Conservation (phyloP, 2,797 vertebrate species). For the Lepilemur septentrionalis region DNA sequence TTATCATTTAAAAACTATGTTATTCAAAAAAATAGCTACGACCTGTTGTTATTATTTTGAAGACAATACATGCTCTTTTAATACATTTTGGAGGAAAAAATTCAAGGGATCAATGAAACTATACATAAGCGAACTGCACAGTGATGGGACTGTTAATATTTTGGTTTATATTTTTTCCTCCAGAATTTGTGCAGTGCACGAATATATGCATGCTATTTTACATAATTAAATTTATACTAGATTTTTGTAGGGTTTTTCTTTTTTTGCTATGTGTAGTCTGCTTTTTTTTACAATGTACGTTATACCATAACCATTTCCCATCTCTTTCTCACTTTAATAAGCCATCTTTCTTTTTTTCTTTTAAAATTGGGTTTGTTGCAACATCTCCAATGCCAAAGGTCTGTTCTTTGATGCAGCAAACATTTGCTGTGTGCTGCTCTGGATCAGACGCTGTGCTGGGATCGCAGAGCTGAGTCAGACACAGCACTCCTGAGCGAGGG, state of each 20-base stretch:
- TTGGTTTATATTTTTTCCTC: neutral
- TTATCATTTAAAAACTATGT: neutral
- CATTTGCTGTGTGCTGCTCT: neutral
- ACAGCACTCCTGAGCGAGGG: neutral
- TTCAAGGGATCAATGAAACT: neutral
- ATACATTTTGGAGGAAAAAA: neutral
- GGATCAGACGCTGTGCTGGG: neutral
- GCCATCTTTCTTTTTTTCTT: neutral
- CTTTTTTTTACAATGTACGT: constrained; percentile 38
- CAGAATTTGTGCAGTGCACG: neutral
- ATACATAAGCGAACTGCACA: neutral
- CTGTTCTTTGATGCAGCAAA: neutral
- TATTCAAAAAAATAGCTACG: neutral
- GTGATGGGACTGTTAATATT: neutral
- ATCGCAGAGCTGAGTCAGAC: neutral
- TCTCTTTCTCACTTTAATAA: neutral
- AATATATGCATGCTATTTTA: neutral
- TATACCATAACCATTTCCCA: neutral
- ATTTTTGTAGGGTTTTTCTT: neutral
- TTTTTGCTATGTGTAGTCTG: neutral
- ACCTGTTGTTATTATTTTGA: neutral
- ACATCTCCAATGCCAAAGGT: neutral
- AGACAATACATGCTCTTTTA: neutral
- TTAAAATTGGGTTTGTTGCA: neutral
- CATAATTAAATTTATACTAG: neutral